Conservation (phyloP, 2,888 invertebrate species). For the Nematopogon swammerdamellus region DNA sequence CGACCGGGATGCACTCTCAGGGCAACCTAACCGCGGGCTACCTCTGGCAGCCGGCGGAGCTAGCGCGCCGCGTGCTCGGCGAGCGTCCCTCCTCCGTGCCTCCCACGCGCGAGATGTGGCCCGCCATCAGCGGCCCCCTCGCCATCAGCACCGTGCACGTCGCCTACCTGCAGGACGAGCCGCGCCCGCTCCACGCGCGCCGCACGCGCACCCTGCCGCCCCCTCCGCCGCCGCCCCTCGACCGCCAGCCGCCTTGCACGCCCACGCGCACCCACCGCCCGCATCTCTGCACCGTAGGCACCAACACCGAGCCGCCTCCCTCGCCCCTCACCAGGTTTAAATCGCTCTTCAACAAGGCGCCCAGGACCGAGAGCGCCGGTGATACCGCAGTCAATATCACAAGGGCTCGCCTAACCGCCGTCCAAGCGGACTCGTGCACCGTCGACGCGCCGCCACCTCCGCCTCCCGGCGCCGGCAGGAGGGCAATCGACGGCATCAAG, state of each 20-base stretch:
- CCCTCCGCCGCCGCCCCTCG: constrained; percentile 23
- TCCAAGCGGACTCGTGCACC: constrained; percentile 14
- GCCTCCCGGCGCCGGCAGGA: constrained; percentile 18
- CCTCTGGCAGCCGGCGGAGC: constrained; percentile 49
- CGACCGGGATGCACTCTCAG: constrained; percentile 43
- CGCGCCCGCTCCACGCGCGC: constrained; percentile 24
- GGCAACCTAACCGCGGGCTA: constrained; percentile 45
- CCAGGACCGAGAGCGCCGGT: constrained; percentile 16
- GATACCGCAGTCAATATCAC: constrained; percentile 17
- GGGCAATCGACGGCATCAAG: constrained; percentile 32
- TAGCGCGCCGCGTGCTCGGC: constrained; percentile 43
- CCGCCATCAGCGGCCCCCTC: constrained; percentile 23
- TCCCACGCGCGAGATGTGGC: constrained; percentile 44
- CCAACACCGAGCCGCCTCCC: constrained; percentile 40
- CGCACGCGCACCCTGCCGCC: constrained; percentile 33
- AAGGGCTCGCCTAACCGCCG: constrained; percentile 28
- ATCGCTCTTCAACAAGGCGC: constrained; percentile 21
- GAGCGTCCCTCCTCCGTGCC: constrained; percentile 44
- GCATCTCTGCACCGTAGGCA: constrained; percentile 36
- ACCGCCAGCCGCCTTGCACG: constrained; percentile 19
- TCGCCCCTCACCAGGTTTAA: constrained; percentile 27
- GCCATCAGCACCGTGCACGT: constrained; percentile 47
- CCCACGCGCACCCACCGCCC: constrained; percentile 20
- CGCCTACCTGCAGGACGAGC: constrained; percentile 40
- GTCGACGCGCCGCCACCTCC: not conserved